Base-by-base conservation (phyloP, 2,113 vertebrate genomes). In the Proterorhinus semilunaris region DNA sequence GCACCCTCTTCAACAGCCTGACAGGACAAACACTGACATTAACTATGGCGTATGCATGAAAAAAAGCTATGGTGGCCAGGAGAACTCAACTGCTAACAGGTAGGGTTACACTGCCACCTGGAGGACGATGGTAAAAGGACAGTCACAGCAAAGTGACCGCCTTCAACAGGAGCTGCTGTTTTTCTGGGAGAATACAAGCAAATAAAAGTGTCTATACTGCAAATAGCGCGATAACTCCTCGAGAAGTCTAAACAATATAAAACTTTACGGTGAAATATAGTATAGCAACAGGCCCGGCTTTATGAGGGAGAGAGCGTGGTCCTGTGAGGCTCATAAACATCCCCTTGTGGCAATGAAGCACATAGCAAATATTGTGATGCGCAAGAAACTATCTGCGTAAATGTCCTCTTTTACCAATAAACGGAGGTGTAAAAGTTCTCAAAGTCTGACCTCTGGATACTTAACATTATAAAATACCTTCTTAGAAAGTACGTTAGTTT, bases 71-170 rank as follows among this genome's bases (percentile, higher is more conserved):
- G 52, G 0, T 13, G 48, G 11, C 11, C 6, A 13, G 47, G 8
- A 65, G 8, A 42, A 68, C 71, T 66, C 46, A 6, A 55, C 15
- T 68, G 12, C 16, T 57, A 16, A 55, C 62, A 72, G 62, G 62
- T 64, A 3, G 13, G 6, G n/a, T 50, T 71, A 69, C 27, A 21
- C 66, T 80, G 79, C 76, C 83, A 68, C 27, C 86, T 84, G 6
- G 8, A 76, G 86, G 78, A 72, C 57, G 10, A 9, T 8, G 16
- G 48, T 0, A 36, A 3, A 10, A 47, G 44, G 79, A 55, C 53
- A 55, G 46, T 21, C 21, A 21, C 21, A 21, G 21, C 21, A 21
- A 21, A 21, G 2, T 70, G 76, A 36, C 15, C 6, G 12, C 11
- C 6, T 11, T 1, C 9, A 15, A 44, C 13, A 44, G 58, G 42